Evolutionary conservation across 1,140 invertebrate genomes (phyloP).

Genomic region (Neotoxoptera formosana): DNA sequence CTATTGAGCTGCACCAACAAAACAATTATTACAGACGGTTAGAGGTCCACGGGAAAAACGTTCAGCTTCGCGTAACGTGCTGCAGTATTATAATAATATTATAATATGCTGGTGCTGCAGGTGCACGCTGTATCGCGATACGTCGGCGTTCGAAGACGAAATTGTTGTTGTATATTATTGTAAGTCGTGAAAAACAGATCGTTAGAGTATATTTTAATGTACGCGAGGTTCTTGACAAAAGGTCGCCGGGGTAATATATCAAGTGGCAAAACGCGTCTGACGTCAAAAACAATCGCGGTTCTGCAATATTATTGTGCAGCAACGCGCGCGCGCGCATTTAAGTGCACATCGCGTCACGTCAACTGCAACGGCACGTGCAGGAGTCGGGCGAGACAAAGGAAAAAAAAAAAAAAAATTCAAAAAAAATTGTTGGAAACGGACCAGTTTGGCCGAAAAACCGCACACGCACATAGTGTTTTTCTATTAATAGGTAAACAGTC

Average conservation of each 20-base stretch:
- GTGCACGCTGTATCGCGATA: no score
- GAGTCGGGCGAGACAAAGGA: not conserved
- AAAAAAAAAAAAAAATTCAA: not conserved
- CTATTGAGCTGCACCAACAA: no score
- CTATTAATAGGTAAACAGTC: not conserved
- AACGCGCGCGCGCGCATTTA: not conserved
- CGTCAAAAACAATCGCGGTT: not conserved
- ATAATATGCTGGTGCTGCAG: no score
- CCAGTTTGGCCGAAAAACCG: constrained; percentile 9
- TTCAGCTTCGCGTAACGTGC: no score
- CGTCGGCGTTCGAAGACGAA: no score
- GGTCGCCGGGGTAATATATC: not conserved
- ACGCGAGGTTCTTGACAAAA: not conserved
- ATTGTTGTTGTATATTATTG: no score
- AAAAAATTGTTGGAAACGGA: not conserved
- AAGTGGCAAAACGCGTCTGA: not conserved
- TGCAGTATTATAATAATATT: no score
- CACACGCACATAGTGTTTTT: not conserved
- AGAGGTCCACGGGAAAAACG: no score
- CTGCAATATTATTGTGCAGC: not conserved
- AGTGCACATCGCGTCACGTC: not conserved
- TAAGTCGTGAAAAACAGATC: not conserved
- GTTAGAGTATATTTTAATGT: not conserved
- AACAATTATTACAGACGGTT: no score
- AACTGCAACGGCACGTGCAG: not conserved